Percentiles rank a stretch among this genome's conserved stretches.
phyloP scores from a whole-genome alignment of 2,113 vertebrate genomes.

The Baryphthengus martii region DNA sequence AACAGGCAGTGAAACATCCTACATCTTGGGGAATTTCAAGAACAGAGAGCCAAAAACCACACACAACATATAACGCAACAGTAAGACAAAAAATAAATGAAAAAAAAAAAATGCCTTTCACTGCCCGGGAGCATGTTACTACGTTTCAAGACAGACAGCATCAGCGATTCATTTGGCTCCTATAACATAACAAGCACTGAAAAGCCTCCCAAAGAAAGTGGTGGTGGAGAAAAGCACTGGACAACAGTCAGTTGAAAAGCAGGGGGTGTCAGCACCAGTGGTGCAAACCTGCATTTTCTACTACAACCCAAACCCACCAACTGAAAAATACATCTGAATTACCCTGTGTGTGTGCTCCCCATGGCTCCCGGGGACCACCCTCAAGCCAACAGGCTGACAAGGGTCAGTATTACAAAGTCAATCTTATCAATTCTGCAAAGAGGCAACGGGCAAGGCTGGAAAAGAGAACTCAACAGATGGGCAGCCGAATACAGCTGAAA shows the following conservation, averaged over 20 bases:
- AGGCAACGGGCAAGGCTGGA: background rate
- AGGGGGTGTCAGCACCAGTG: too few species aligned
- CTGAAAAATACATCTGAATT: background rate
- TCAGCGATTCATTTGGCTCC: fast-evolving
- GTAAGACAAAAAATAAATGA: background rate
- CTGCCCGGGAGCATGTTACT: background rate
- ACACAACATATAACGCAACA: background rate
- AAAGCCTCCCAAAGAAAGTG: background rate
- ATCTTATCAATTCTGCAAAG: background rate
- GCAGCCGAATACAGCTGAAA: background rate
- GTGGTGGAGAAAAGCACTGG: background rate
- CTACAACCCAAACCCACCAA: background rate
- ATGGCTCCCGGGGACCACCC: background rate
- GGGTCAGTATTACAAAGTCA: background rate
- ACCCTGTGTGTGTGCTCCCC: background rate
- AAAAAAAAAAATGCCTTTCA: background rate
- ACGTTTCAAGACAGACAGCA: background rate
- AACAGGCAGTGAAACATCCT: background rate
- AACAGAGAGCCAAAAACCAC: background rate
- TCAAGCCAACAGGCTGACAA: background rate
- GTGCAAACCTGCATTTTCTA: background rate
- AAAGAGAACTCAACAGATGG: background rate
- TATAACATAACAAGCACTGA: background rate
- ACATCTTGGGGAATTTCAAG: background rate
- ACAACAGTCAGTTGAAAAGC: background rate